A percentile compares a stretch with the other conserved stretches of the same genome.
Conservation (phyloP, 2,113 vertebrate genomes). For the Malurus alboscapulatus region DNA sequence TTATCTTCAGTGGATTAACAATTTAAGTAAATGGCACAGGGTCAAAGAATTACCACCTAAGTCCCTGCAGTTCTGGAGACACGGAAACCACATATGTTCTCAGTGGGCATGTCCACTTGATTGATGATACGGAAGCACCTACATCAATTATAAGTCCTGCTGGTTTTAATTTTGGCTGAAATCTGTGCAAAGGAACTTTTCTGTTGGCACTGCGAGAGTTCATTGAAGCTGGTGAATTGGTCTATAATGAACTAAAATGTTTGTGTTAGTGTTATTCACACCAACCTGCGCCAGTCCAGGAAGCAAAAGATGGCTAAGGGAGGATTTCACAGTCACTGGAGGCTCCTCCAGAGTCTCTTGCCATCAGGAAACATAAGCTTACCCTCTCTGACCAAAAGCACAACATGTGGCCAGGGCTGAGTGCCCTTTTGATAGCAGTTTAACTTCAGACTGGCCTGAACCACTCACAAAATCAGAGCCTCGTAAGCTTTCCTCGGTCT, state of each 20-base stretch:
- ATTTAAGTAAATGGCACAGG: neutral
- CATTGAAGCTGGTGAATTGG: neutral
- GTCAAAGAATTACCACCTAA: neutral
- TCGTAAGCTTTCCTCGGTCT: fast-evolving
- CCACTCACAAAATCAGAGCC: neutral
- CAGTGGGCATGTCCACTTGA: neutral
- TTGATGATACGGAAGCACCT: neutral
- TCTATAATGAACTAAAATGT: neutral
- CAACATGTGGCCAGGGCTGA: neutral
- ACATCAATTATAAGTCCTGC: neutral
- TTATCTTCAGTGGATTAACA: conserved; percentile 10
- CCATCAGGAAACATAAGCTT: neutral
- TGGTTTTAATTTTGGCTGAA: conserved; percentile 9
- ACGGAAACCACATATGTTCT: neutral
- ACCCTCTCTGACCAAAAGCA: neutral
- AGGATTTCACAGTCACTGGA: fast-evolving
- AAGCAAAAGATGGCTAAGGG: neutral
- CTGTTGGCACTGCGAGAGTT: neutral
- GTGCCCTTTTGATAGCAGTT: neutral
- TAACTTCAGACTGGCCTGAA: neutral
- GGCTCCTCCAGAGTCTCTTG: neutral
- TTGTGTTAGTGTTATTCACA: neutral
- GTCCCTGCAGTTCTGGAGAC: neutral
- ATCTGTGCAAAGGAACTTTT: neutral
- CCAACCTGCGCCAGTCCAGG: neutral